Evolutionary conservation across 2,113 vertebrate genomes (phyloP).

Genomic region (Lathamus discolor): DNA sequence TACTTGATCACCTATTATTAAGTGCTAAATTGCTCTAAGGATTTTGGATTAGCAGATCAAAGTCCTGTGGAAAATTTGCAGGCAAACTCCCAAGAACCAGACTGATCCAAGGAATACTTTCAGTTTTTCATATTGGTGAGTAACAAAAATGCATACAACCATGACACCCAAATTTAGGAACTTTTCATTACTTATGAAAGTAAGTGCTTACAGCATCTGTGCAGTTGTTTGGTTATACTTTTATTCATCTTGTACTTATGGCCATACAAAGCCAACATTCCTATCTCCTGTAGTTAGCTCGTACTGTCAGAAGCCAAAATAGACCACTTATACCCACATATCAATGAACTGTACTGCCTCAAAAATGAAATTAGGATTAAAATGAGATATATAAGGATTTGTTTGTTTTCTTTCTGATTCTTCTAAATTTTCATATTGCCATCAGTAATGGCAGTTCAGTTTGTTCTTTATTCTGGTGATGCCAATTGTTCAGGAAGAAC

Average conservation of each 20-base stretch:
- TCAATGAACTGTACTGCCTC: background rate
- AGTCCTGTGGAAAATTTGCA: background rate
- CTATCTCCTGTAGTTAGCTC: background rate
- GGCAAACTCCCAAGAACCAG: background rate
- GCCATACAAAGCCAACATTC: background rate
- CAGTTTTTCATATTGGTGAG: background rate
- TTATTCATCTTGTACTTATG: background rate
- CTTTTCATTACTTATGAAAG: background rate
- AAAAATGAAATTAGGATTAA: background rate
- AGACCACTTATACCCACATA: background rate
- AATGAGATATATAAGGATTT: background rate
- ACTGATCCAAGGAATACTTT: background rate
- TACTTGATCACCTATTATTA: background rate
- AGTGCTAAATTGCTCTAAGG: background rate
- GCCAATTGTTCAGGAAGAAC: background rate
- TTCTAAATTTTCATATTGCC: background rate
- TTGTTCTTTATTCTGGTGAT: background rate
- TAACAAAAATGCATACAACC: background rate
- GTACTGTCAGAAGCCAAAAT: background rate
- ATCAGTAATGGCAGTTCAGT: background rate
- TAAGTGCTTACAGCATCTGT: background rate
- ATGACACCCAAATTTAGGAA: background rate
- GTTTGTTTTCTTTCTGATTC: rapidly evolving
- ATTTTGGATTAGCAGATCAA: background rate
- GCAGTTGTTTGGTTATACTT: background rate